These are phyloP conservation scores for Rotaria socialis DNA, from an alignment of 2,888 invertebrate species.

Conservation along the genomic window DNA sequence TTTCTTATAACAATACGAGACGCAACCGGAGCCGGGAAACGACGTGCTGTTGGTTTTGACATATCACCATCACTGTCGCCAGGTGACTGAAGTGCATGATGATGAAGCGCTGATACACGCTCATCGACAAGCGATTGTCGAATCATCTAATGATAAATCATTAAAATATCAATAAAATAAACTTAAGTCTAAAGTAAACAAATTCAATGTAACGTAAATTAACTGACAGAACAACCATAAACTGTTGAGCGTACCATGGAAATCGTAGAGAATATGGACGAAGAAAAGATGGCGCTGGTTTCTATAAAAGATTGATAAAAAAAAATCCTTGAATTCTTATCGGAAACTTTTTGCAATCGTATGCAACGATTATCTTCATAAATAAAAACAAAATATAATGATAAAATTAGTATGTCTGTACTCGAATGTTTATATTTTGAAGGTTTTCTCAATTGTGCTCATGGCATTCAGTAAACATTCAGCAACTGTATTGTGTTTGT, in stretches of 20 bases:
- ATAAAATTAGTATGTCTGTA: too few relatives aligned
- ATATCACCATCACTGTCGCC: background rate
- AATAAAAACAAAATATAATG: too few relatives aligned
- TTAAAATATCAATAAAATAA: background rate
- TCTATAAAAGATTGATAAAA: too few relatives aligned
- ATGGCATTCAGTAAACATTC: too few relatives aligned
- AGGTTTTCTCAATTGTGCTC: too few relatives aligned
- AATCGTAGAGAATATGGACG: background rate
- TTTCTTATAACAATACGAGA: background rate
- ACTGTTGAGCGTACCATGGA: background rate
- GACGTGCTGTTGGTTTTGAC: background rate
- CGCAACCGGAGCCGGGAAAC: background rate
- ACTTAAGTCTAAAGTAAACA: slow-evolving; percentile 4
- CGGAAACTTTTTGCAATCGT: too few relatives aligned
- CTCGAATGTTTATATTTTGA: too few relatives aligned
- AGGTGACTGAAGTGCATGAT: background rate
- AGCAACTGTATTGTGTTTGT: too few relatives aligned
- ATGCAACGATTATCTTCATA: too few relatives aligned
- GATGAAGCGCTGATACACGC: background rate
- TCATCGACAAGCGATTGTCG: slow-evolving; percentile 31
- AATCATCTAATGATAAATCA: slow-evolving; percentile 4
- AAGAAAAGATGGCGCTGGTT: background rate
- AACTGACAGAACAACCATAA: slow-evolving; percentile 16
- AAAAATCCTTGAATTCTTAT: too few relatives aligned
- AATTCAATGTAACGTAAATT: background rate